phyloP scores from a whole-genome alignment of 2,797 vertebrate genomes.

The Hybognathus amarus region DNA sequence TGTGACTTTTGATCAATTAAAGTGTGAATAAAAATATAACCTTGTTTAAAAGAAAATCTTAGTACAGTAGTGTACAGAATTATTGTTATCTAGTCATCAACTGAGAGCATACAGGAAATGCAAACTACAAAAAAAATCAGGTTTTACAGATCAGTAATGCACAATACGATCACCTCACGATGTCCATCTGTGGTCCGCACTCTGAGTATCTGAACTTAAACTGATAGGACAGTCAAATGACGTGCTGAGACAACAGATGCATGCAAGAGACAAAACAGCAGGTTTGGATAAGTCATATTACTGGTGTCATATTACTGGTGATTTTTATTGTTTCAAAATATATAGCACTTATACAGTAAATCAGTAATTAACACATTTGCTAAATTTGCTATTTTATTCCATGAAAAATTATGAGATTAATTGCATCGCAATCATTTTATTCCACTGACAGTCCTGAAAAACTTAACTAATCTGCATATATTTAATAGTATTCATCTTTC shows the following conservation, averaged over 20 bases:
- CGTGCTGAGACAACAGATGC: slow-evolving; percentile 74
- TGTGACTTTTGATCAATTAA: neutral
- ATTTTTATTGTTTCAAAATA: neutral
- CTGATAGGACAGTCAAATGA: slow-evolving; percentile 94
- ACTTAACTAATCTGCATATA: neutral
- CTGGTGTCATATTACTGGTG: no score
- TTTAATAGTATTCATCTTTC: neutral
- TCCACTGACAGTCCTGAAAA: neutral
- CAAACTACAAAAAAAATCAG: neutral
- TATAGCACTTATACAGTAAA: neutral
- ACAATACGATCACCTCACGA: slow-evolving; percentile 70
- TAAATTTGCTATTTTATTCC: neutral
- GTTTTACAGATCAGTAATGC: neutral
- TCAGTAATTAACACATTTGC: neutral
- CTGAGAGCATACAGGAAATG: neutral
- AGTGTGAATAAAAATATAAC: neutral
- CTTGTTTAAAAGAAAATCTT: neutral
- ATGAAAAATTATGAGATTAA: neutral
- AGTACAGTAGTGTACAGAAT: neutral
- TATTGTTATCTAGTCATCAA: neutral
- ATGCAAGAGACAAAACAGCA: neutral
- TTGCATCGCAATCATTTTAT: neutral
- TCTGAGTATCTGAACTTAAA: slow-evolving; percentile 93
- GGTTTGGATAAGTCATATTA: neutral
- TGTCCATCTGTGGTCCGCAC: slow-evolving; percentile 81